Conservation (phyloP, 2,797 vertebrate species). For the Tokudaia tokunoshimensis region DNA sequence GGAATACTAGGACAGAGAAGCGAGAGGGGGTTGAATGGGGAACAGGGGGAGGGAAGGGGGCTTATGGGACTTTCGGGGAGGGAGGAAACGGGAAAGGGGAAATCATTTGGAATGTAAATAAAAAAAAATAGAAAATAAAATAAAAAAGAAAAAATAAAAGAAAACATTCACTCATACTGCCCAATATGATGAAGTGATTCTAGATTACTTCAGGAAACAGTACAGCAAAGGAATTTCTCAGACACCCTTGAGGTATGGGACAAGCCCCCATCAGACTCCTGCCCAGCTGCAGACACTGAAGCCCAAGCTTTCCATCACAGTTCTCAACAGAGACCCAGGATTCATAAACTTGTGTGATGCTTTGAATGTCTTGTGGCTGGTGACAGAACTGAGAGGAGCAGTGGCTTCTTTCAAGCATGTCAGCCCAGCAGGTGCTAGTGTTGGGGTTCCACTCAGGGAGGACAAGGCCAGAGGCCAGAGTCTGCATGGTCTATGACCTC, state of each 20-base stretch:
- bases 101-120: too few relatives aligned
- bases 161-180: conserved; percentile 99
- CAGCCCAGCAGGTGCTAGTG: conserved; percentile 97
- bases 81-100: too few relatives aligned
- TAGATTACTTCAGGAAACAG: conserved; percentile 96
- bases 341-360: conserved; percentile 98
- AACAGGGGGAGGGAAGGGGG: too few relatives aligned
- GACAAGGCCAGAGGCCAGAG: conserved; percentile 95
- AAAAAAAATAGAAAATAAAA: too few relatives aligned
- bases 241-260: conserved; percentile 96
- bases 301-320: conserved; percentile 94
- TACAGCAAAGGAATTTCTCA: conserved; percentile 94
- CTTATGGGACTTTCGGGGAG: too few relatives aligned
- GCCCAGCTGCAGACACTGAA: conserved; percentile 94
- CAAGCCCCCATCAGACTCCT: conserved; percentile 98
- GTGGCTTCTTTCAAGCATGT: conserved; percentile 97
- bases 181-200: conserved; percentile 97
- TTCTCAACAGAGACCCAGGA: conserved; percentile 95
- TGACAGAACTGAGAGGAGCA: conserved; percentile 93
- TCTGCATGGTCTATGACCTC: conserved; percentile 97
- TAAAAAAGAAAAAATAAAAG: too few relatives aligned
- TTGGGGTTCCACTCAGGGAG: conserved; percentile 94
- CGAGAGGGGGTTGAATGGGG: too few relatives aligned
- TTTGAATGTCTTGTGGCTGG: conserved; percentile 97
- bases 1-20: too few relatives aligned